These are phyloP conservation scores for Andrena marginata DNA, from an alignment of 2,888 invertebrate genomes.

Conservation along the genomic window DNA sequence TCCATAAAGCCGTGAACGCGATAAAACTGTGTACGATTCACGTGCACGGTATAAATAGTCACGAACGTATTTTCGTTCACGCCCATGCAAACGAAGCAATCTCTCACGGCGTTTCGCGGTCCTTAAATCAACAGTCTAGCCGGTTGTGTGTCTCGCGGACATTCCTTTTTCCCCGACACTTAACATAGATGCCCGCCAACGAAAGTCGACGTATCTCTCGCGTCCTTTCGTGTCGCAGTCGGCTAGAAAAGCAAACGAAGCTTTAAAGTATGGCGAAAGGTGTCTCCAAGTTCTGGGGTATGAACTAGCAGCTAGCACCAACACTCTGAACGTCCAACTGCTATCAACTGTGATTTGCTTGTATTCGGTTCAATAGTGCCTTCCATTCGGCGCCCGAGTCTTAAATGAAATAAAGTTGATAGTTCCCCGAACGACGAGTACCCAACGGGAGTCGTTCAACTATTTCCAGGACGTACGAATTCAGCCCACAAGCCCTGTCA, in stretches of 20 bases:
- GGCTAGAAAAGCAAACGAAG: constrained; percentile 52
- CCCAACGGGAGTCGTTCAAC: too few relatives aligned
- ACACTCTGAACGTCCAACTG: background rate
- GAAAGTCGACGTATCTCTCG: constrained; percentile 56
- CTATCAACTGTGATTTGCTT: too few relatives aligned
- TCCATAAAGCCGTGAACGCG: constrained; percentile 65
- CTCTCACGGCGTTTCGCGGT: constrained; percentile 66
- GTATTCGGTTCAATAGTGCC: too few relatives aligned
- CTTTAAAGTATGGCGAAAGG: constrained; percentile 24
- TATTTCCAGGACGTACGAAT: too few relatives aligned
- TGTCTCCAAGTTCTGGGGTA: background rate
- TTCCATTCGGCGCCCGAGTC: too few relatives aligned
- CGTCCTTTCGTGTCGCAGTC: constrained; percentile 26
- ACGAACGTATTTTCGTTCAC: constrained; percentile 72
- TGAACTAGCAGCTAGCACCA: background rate
- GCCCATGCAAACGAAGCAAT: constrained; percentile 72
- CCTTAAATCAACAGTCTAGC: constrained; percentile 73
- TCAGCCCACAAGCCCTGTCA: background rate
- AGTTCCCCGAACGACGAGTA: too few relatives aligned
- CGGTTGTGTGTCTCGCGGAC: constrained; percentile 62
- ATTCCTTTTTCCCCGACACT: constrained; percentile 57
- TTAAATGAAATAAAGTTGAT: too few relatives aligned
- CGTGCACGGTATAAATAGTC: constrained; percentile 69
- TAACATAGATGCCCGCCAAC: constrained; percentile 60
- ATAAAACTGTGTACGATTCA: constrained; percentile 68